Base-by-base conservation (phyloP, 2,888 invertebrate genomes). In the Euzophera pinguis region DNA sequence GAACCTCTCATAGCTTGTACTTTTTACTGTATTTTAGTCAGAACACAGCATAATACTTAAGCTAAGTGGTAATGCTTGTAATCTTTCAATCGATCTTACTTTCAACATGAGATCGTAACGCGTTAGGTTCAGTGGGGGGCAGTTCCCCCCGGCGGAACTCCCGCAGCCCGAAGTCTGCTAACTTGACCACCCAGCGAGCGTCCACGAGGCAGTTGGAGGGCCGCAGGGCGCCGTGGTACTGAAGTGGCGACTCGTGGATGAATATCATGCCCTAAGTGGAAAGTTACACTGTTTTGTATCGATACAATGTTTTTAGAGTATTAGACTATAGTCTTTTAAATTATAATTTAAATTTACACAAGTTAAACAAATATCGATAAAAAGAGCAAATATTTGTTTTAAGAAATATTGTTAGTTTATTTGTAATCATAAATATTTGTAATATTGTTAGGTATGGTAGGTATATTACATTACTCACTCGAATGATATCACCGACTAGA, bases 201-300 rank as follows among this genome's bases (percentile, higher is more conserved):
- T 98, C 98, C 54, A 98, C 96, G 54, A 98, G 91, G 80, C 98
- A 98, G 84, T 98, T 98, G 39, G 96, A 96, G 0, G 97, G 95
- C 68, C 96, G 95, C 53, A 98, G 88, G 50, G 96, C 94, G 0
- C 98, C 98, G 81, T 98, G 98, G 73, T 94, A 96, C 62, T 94
- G 93, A 39, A 97, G 92, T 37, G 96, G 94, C 1, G 96, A 96
- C 67, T 97, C 97, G 87, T 97, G 97, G 58, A 97, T 93, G 84
- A 95, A 97, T 66, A 96, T 95, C 94, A 97, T 95, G 14, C 97
- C 97, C 97, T 97, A 78, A 12, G 17, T 14, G 14, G 35, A 16
- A 47, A 12, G 1, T 14, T 13, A 35, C 34, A 49, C 47, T 47
- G 48, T 29, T 22, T 0, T n/a, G 41, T n/a, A n/a, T n/a, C n/a